Conservation (phyloP, 2,113 vertebrate genomes). For the Jacana jacana region DNA sequence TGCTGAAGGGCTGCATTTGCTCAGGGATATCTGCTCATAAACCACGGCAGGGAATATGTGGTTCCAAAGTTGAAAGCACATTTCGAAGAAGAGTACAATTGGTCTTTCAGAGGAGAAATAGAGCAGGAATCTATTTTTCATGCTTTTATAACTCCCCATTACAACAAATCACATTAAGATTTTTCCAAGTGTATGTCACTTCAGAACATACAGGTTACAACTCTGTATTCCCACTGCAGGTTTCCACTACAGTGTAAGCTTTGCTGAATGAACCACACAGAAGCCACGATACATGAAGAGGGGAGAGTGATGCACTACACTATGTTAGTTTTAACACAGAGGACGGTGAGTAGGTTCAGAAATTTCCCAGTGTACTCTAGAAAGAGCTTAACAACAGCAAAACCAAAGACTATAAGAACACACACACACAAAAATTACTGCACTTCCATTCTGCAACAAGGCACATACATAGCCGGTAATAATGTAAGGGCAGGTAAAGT, state of each 20-base stretch:
- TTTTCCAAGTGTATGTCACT: neutral
- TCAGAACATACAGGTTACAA: neutral
- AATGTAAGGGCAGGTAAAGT: neutral
- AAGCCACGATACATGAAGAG: neutral
- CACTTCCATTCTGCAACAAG: neutral
- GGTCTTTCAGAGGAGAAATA: neutral
- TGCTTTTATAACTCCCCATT: neutral
- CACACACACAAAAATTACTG: neutral
- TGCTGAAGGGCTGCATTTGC: neutral
- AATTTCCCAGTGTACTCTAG: neutral
- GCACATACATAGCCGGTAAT: neutral
- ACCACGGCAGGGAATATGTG: rapidly evolving
- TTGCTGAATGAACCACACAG: neutral
- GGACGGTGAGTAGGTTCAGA: neutral
- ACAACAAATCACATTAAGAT: neutral
- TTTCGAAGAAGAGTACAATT: neutral
- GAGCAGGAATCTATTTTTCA: neutral
- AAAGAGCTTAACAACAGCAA: neutral
- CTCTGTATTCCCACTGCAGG: neutral
- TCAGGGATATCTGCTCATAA: neutral
- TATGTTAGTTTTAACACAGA: neutral
- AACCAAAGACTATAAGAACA: neutral
- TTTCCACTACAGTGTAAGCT: neutral
- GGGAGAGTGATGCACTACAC: neutral
- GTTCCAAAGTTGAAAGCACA: neutral